Percentiles rank a stretch among this genome's conserved stretches.
Evolutionary conservation across 2,888 invertebrate species (phyloP).

Genomic region (Hyposoter dolosus): DNA sequence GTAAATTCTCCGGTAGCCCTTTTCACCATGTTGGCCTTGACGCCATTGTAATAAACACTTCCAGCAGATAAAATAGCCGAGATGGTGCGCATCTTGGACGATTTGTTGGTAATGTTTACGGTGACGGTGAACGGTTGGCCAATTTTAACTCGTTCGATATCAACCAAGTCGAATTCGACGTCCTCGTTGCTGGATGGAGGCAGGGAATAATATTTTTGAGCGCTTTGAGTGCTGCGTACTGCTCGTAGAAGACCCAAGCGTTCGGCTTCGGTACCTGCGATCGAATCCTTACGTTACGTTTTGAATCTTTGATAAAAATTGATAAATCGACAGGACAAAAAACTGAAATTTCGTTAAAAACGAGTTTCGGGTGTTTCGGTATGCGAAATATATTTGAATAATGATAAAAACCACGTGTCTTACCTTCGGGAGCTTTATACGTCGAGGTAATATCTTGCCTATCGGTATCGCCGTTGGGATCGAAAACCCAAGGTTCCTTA

Average conservation of each 20-base stretch:
- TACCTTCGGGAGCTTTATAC: slow-evolving; percentile 91
- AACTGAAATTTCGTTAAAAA: not conserved
- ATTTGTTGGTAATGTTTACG: slow-evolving; percentile 89
- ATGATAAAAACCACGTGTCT: not conserved
- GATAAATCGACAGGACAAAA: not conserved
- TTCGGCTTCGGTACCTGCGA: slow-evolving; percentile 88
- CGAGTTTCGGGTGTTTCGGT: not conserved
- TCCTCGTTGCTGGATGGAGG: slow-evolving; percentile 87
- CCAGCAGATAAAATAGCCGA: slow-evolving; percentile 89
- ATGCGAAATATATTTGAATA: not conserved
- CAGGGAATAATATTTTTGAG: slow-evolving; percentile 89
- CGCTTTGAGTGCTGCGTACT: slow-evolving; percentile 88
- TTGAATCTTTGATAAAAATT: too few relatives aligned
- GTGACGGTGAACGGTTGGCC: slow-evolving; percentile 89
- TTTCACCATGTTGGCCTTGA: slow-evolving; percentile 89
- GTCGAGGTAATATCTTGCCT: slow-evolving; percentile 89
- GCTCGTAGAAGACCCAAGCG: slow-evolving; percentile 91
- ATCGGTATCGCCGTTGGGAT: slow-evolving; percentile 90
- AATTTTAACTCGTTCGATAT: slow-evolving; percentile 89
- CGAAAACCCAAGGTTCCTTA: slow-evolving; percentile 90
- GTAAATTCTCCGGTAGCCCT: slow-evolving; percentile 89
- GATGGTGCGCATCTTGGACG: slow-evolving; percentile 87
- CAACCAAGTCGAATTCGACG: slow-evolving; percentile 88
- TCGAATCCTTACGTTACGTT: not conserved
- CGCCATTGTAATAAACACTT: slow-evolving; percentile 92